phyloP scores from a whole-genome alignment of 1,140 invertebrate genomes.

The Atta texana region DNA sequence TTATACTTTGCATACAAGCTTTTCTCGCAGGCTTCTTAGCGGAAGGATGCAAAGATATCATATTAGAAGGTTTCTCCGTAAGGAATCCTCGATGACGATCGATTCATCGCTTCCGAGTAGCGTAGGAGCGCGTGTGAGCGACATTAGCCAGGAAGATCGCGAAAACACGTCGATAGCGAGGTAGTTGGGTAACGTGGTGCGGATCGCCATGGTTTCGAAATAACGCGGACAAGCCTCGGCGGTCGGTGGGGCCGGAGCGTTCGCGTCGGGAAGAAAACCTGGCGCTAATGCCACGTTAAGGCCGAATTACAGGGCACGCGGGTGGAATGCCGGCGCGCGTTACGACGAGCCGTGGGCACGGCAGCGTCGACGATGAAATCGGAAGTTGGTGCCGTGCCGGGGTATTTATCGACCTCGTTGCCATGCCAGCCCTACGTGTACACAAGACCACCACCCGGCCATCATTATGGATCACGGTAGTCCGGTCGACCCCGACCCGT shows the following conservation, averaged over 20 bases:
- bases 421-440: constrained; percentile 83
- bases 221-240: background rate
- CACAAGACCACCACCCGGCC: constrained; percentile 78
- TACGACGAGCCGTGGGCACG: constrained; percentile 55
- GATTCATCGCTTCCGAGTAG: constrained; percentile 42
- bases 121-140: background rate
- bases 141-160: background rate
- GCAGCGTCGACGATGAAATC: constrained; percentile 76
- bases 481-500: constrained; percentile 48
- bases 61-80: background rate
- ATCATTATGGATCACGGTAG: constrained; percentile 79
- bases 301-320: constrained; percentile 67
- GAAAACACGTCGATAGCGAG: background rate
- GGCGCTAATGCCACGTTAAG: constrained; percentile 49
- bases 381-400: constrained; percentile 79
- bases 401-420: constrained; percentile 84
- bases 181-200: background rate
- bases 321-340: constrained; percentile 48
- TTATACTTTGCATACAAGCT: background rate
- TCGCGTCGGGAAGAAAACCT: constrained; percentile 21
- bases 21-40: background rate
- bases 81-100: constrained; percentile 43
- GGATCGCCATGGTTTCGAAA: constrained; percentile 49
- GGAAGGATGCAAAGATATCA: background rate
- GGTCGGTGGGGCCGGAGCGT: background rate